Percentiles rank a stretch among this genome's conserved stretches.
These are phyloP conservation scores for Turnix velox DNA, from an alignment of 2,113 vertebrate genomes.

Conservation along the genomic window DNA sequence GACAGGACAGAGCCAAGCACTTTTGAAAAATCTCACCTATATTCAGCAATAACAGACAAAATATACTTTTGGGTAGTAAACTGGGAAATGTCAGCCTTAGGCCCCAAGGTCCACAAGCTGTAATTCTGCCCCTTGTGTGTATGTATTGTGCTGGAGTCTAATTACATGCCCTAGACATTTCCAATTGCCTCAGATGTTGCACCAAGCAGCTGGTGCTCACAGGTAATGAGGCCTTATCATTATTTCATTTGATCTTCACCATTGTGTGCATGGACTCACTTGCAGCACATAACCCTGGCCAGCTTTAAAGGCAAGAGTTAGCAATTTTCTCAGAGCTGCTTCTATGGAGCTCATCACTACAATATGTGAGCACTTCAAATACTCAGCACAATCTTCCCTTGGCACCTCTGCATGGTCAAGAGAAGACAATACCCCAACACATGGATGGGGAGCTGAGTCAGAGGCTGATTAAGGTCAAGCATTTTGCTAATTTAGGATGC, in stretches of 20 bases:
- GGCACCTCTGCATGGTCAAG: not conserved
- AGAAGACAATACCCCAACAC: not conserved
- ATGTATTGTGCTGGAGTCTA: not conserved
- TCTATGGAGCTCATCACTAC: not conserved
- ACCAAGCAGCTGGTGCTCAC: not conserved
- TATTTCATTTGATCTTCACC: not conserved
- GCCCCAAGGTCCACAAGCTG: not conserved
- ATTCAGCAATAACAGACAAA: not conserved
- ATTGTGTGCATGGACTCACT: not conserved
- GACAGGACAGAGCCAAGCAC: not conserved
- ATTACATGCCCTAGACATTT: not conserved
- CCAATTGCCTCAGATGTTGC: not conserved
- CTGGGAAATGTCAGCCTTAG: not conserved
- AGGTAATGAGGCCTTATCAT: not conserved
- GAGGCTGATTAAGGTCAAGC: slow-evolving; percentile 30
- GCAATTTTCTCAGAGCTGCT: not conserved
- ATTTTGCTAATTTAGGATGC: slow-evolving; percentile 28
- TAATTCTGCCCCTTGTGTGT: not conserved
- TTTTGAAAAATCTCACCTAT: not conserved
- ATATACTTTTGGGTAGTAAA: not conserved
- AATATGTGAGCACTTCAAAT: not conserved
- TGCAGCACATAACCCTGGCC: not conserved
- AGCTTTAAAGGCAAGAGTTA: not conserved
- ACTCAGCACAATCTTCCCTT: not conserved
- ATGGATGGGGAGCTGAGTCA: not conserved